Percentiles rank a stretch among this genome's conserved stretches.
These are phyloP conservation scores for Erebia epiphron DNA, from an alignment of 2,888 invertebrate genomes.

Conservation along the genomic window DNA sequence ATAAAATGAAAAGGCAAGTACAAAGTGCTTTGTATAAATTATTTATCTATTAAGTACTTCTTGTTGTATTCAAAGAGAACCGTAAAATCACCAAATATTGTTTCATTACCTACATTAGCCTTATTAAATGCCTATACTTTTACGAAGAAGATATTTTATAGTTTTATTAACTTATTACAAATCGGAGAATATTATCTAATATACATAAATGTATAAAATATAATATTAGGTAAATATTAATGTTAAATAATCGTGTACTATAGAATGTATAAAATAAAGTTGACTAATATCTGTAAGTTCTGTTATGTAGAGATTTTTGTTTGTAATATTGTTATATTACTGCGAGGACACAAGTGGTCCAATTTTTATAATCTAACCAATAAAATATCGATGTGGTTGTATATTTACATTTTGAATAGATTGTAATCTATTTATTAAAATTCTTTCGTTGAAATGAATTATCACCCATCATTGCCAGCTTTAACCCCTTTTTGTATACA, in stretches of 20 bases:
- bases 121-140: constrained; percentile 80
- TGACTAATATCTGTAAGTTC: constrained; percentile 82
- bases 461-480: constrained; percentile 57
- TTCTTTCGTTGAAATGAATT: constrained; percentile 70
- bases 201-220: constrained; percentile 80
- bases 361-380: constrained; percentile 83
- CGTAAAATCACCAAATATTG: constrained; percentile 78
- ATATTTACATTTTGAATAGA: constrained; percentile 82
- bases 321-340: constrained; percentile 82
- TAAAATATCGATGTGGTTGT: constrained; percentile 83
- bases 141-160: constrained; percentile 81
- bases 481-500: constrained; percentile 49
- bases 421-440: constrained; percentile 80
- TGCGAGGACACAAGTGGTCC: constrained; percentile 78
- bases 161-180: constrained; percentile 83
- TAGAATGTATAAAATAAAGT: constrained; percentile 82
- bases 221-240: constrained; percentile 75
- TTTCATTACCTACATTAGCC: constrained; percentile 80
- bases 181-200: constrained; percentile 78
- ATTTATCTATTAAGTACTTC: constrained; percentile 60
- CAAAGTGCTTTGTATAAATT: constrained; percentile 77
- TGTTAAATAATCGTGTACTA: constrained; percentile 81
- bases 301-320: constrained; percentile 83
- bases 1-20: constrained; percentile 66
- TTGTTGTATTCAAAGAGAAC: constrained; percentile 67